Conservation (phyloP, 2,113 vertebrate species). For the Psammodynastes pulverulentus region DNA sequence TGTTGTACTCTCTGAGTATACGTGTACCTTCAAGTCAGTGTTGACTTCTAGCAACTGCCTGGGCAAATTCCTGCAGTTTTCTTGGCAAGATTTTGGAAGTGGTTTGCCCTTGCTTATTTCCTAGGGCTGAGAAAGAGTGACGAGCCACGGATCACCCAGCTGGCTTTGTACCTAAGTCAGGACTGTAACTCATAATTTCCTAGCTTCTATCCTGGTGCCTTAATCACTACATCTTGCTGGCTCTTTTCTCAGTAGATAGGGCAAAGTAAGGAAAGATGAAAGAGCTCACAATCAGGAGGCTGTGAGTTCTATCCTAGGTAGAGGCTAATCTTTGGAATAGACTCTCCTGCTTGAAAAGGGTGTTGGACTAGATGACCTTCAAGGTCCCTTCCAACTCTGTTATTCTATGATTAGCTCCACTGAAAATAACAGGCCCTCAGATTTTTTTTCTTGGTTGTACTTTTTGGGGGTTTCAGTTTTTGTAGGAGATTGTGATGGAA, state of each 20-base stretch:
- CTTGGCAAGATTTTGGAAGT: not conserved
- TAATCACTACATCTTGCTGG: not conserved
- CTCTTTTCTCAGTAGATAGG: not conserved
- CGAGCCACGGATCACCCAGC: not conserved
- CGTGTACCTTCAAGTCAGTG: not conserved
- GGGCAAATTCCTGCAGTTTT: not conserved
- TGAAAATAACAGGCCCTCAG: not conserved
- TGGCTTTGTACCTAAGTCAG: not conserved
- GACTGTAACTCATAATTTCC: not conserved
- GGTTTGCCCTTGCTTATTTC: not conserved
- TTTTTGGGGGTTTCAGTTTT: not conserved
- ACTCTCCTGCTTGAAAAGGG: too few relatives aligned
- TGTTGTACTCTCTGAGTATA: not conserved
- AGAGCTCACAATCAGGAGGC: too few relatives aligned
- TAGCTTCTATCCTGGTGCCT: not conserved
- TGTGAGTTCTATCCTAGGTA: too few relatives aligned
- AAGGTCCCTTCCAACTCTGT: too few relatives aligned
- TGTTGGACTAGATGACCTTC: too few relatives aligned
- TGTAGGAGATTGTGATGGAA: not conserved
- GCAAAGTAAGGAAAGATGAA: not conserved
- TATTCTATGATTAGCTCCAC: too few relatives aligned
- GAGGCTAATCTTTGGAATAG: too few relatives aligned
- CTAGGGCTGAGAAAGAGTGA: not conserved
- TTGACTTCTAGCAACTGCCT: not conserved
- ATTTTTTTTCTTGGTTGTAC: not conserved